A percentile compares a stretch with the other conserved stretches of the same genome.
Conservation (phyloP, 2,797 vertebrate species). For the Trachops cirrhosus region DNA sequence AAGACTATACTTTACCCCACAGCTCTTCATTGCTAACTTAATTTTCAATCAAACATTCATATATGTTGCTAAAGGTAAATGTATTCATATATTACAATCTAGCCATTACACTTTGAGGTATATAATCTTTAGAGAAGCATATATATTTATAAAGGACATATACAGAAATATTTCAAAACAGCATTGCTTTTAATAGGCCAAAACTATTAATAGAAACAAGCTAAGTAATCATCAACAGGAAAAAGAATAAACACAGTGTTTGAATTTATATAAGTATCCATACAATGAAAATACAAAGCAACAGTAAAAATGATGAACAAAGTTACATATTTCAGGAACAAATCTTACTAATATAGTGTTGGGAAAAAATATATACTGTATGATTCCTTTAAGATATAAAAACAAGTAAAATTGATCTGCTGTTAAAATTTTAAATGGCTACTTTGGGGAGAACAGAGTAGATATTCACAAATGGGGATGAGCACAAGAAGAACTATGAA, state of each 20-base stretch:
- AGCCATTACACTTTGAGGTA: background rate
- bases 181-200: background rate
- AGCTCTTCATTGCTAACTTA: background rate
- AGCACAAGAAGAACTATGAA: background rate
- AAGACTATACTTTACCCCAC: background rate
- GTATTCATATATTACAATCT: background rate
- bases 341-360: background rate
- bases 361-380: background rate
- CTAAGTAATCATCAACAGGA: background rate
- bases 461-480: background rate
- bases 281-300: conserved; percentile 9
- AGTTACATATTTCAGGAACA: background rate
- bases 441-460: background rate
- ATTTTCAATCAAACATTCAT: conserved; percentile 26
- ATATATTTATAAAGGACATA: background rate
- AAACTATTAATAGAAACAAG: background rate
- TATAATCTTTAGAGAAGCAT: background rate
- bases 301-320: background rate
- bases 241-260: background rate
- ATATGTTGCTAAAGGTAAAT: background rate
- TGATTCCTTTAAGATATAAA: background rate
- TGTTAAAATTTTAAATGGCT: background rate
- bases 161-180: conserved; percentile 13
- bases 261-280: background rate
- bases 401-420: background rate